These are phyloP conservation scores for Zaprionus inermis DNA, from an alignment of 1,140 invertebrate species.

Conservation along the genomic window DNA sequence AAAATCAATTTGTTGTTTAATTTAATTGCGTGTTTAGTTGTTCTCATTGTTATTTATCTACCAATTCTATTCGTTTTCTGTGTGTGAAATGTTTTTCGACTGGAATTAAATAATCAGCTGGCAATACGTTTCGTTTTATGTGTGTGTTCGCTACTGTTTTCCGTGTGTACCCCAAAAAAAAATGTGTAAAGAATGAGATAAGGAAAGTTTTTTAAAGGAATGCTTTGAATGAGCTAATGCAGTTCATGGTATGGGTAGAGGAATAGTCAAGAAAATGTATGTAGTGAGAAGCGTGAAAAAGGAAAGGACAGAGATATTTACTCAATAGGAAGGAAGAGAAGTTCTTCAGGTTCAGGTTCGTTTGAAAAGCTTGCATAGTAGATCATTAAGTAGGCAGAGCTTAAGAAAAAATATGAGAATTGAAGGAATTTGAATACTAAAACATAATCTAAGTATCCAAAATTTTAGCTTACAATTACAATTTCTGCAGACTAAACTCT, in stretches of 20 bases:
- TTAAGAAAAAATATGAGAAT: too few relatives aligned
- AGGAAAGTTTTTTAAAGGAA: background rate
- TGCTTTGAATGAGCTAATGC: background rate
- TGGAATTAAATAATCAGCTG: conserved; percentile 36
- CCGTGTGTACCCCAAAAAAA: conserved; percentile 11
- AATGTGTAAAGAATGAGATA: background rate
- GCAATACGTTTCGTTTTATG: conserved; percentile 1
- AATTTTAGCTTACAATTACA: background rate
- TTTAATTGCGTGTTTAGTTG: conserved; percentile 51
- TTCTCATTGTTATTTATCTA: conserved; percentile 43
- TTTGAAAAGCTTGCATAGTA: too few relatives aligned
- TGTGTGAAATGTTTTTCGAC: conserved; percentile 21
- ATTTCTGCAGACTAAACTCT: background rate
- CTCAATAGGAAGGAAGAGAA: too few relatives aligned
- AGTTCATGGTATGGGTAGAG: background rate
- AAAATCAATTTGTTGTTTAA: conserved; percentile 30
- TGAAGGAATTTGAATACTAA: too few relatives aligned
- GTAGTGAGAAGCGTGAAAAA: background rate
- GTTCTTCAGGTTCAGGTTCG: too few relatives aligned
- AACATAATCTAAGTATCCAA: too few relatives aligned
- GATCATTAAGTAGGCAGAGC: too few relatives aligned
- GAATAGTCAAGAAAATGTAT: background rate
- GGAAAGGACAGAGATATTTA: too few relatives aligned
- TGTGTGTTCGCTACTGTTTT: conserved; percentile 6
- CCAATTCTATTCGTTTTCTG: conserved; percentile 40